phyloP scores from a whole-genome alignment of 2,888 invertebrate species.

The Exephanes ischioxanthus region DNA sequence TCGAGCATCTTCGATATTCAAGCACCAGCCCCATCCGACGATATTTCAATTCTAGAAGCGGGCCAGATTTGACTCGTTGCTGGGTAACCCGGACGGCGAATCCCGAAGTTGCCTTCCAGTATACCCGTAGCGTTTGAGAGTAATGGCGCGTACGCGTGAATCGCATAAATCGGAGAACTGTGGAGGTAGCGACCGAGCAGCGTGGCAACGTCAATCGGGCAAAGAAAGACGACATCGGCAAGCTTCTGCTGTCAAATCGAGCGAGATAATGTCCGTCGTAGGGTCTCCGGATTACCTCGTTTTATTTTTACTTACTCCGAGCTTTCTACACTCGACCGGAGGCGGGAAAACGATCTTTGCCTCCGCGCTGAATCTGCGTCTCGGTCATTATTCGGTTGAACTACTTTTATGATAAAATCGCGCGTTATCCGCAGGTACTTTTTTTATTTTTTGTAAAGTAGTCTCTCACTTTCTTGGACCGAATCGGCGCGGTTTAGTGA shows the following conservation, averaged over 20 bases:
- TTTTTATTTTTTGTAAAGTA: background rate
- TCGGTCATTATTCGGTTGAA: background rate
- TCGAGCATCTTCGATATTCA: conserved; percentile 2
- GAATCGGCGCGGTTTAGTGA: background rate
- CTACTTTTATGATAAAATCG: background rate
- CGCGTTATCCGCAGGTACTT: background rate
- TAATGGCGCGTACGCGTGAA: background rate
- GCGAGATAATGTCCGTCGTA: background rate
- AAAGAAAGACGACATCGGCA: background rate
- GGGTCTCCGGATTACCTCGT: conserved; percentile 41
- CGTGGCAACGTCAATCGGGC: background rate
- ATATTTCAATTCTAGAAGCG: background rate
- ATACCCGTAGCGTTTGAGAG: background rate
- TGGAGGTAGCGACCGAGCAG: background rate
- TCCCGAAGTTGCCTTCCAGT: background rate
- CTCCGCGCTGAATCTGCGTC: background rate
- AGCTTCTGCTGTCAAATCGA: conserved; percentile 14
- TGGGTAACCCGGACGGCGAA: background rate
- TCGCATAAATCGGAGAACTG: conserved; percentile 16
- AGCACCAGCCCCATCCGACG: background rate
- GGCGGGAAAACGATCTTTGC: background rate
- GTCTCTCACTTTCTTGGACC: background rate
- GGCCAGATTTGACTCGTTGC: background rate
- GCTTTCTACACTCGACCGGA: background rate
- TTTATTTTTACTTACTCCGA: conserved; percentile 52